Percentiles rank a stretch among this genome's conserved stretches.
Conservation (phyloP, 2,888 invertebrate species). For the Ditula angustiorana region DNA sequence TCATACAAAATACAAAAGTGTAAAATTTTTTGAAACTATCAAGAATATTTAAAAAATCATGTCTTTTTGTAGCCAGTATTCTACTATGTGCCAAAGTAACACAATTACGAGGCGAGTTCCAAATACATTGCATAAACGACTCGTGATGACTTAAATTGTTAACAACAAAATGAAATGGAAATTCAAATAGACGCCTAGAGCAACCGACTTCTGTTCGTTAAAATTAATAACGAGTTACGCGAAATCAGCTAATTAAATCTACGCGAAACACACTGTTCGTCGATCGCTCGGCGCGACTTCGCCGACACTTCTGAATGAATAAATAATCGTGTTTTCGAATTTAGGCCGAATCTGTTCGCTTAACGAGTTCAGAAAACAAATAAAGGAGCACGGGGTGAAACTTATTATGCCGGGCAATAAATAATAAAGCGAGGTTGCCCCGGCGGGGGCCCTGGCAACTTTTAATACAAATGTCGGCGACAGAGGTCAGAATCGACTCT, state of each 20-base stretch:
- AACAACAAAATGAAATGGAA: neutral
- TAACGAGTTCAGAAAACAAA: slow-evolving; percentile 82
- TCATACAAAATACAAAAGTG: too few relatives aligned
- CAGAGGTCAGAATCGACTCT: slow-evolving; percentile 15
- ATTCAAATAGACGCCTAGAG: neutral
- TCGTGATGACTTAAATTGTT: neutral
- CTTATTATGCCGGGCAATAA: slow-evolving; percentile 78
- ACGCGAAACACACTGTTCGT: slow-evolving; percentile 3
- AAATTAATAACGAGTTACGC: neutral
- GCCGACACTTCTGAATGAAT: slow-evolving; percentile 64
- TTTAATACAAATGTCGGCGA: slow-evolving; percentile 17
- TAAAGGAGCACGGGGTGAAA: slow-evolving; percentile 62
- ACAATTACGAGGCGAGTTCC: too few relatives aligned
- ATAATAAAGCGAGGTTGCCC: slow-evolving; percentile 71
- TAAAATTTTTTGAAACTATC: too few relatives aligned
- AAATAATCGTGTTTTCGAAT: slow-evolving; percentile 78
- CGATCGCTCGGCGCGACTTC: slow-evolving; percentile 44
- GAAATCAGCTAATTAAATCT: slow-evolving; percentile 9
- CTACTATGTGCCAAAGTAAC: too few relatives aligned
- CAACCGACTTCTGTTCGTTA: neutral
- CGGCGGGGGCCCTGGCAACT: slow-evolving; percentile 18
- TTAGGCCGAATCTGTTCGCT: slow-evolving; percentile 74
- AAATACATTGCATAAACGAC: too few relatives aligned
- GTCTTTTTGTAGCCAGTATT: too few relatives aligned
- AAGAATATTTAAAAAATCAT: too few relatives aligned